A percentile compares a stretch with the other conserved stretches of the same genome.
Evolutionary conservation across 2,888 invertebrate genomes (phyloP).

Genomic region (Torymus texanus): DNA sequence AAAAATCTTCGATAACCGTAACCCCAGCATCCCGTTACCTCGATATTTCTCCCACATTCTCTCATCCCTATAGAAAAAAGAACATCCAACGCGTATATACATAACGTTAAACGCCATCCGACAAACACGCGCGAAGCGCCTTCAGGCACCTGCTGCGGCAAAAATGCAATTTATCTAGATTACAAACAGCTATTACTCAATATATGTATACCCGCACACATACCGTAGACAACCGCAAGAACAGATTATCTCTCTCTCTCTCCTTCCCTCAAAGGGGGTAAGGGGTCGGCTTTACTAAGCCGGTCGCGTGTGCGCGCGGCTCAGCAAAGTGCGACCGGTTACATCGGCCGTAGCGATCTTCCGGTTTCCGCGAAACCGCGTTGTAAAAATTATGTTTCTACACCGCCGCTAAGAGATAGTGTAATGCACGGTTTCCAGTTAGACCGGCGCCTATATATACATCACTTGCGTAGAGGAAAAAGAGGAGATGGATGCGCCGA

Average conservation of each 20-base stretch:
- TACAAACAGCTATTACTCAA: neutral
- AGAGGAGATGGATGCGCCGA: neutral
- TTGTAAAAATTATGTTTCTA: slow-evolving; percentile 16
- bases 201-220: neutral
- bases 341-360: slow-evolving; percentile 34
- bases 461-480: neutral
- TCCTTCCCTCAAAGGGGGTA: no score
- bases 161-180: slow-evolving; percentile 22
- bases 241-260: slow-evolving; percentile 29
- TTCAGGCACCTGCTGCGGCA: neutral
- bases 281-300: no score
- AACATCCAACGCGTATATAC: no score
- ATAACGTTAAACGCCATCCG: no score
- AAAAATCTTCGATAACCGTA: no score
- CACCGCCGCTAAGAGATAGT: neutral
- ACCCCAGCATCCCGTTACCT: no score
- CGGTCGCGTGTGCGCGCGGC: neutral
- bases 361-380: slow-evolving; percentile 44
- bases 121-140: no score
- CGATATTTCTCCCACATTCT: no score
- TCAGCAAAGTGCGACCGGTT: slow-evolving; percentile 38
- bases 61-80: no score
- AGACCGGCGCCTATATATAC: no score
- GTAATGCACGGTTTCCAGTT: slow-evolving; percentile 26
- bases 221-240: neutral